Percentiles rank a stretch among this genome's conserved stretches.
Conservation (phyloP, 1,140 invertebrate genomes). For the Drosophila guanche region DNA sequence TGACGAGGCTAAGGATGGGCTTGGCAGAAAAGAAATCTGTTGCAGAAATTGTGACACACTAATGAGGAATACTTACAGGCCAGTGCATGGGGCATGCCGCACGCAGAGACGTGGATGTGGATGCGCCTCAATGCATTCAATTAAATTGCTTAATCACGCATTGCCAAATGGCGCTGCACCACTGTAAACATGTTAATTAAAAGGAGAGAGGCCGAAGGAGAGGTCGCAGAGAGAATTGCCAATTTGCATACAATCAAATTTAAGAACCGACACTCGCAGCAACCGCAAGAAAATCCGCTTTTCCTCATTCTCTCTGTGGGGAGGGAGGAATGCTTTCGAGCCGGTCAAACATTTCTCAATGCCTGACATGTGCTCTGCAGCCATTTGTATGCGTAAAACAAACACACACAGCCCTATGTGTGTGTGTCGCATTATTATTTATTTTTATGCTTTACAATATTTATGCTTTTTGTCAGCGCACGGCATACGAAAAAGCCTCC, state of each 20-base stretch:
- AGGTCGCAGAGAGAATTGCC: background rate
- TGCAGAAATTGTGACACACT: conserved; percentile 27
- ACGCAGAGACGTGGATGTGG: background rate
- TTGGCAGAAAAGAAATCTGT: conserved; percentile 39
- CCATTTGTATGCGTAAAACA: conserved; percentile 70
- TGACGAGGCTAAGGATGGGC: conserved; percentile 14
- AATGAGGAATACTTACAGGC: conserved; percentile 38
- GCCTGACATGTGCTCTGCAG: conserved; percentile 54
- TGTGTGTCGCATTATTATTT: conserved; percentile 61
- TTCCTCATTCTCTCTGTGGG: background rate
- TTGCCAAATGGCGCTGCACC: background rate
- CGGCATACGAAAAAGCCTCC: conserved; percentile 63
- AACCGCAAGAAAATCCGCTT: conserved; percentile 52
- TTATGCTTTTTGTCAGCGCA: conserved; percentile 73
- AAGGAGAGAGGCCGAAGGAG: conserved; percentile 5
- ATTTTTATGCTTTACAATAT: conserved; percentile 80
- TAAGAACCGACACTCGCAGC: conserved; percentile 33
- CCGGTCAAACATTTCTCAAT: conserved; percentile 34
- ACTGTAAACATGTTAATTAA: conserved; percentile 55
- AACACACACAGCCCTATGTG: conserved; percentile 28
- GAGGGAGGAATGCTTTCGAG: too few species aligned
- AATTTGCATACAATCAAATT: conserved; percentile 62
- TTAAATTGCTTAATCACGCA: conserved; percentile 46
- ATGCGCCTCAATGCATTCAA: conserved; percentile 20
- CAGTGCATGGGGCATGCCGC: background rate